Evolutionary conservation across 1,140 invertebrate genomes (phyloP).

Genomic region (Helicoverpa armigera): DNA sequence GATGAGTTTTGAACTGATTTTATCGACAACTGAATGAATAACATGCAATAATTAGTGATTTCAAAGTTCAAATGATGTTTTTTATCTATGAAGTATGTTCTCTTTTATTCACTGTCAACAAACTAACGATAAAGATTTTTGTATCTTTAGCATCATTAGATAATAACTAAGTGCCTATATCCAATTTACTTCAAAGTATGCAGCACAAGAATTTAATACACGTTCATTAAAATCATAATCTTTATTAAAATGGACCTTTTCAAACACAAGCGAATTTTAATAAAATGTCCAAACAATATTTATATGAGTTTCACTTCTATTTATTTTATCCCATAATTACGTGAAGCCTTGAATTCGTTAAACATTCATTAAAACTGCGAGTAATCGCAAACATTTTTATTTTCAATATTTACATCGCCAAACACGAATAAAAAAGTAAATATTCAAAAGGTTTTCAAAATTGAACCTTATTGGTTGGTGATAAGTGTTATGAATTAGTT

Average conservation of each 20-base stretch:
- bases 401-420: conserved; percentile 49
- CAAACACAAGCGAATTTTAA: conserved; percentile 19
- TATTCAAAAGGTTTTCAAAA: not conserved
- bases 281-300: conserved; percentile 22
- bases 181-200: too few species aligned
- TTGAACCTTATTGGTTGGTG: not conserved
- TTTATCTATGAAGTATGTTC: not conserved
- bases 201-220: too few species aligned
- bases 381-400: conserved; percentile 52
- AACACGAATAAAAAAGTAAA: conserved; percentile 43
- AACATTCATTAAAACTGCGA: conserved; percentile 49
- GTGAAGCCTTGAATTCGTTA: conserved; percentile 34
- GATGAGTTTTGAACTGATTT: too few species aligned
- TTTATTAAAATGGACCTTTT: not conserved
- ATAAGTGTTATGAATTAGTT: conserved; percentile 5
- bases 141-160: too few species aligned
- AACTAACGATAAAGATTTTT: not conserved
- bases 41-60: too few species aligned
- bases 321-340: conserved; percentile 39
- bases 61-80: too few species aligned
- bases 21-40: too few species aligned
- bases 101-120: not conserved
- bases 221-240: not conserved
- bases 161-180: too few species aligned
- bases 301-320: conserved; percentile 24